Conservation (phyloP, 2,888 invertebrate genomes). For the Deroplatys truncata region DNA sequence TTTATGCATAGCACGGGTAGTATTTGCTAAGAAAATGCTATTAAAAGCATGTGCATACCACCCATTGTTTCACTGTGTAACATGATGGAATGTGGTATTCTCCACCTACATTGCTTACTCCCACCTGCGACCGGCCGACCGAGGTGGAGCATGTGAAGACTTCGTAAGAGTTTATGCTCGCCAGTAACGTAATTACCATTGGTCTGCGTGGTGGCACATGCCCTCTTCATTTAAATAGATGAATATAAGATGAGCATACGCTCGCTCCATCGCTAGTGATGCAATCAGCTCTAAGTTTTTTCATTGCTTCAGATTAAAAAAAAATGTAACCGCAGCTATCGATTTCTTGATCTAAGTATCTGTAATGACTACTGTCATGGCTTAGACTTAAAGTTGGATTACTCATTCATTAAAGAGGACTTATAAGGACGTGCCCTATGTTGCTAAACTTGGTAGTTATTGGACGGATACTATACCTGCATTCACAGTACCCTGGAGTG, state of each 20-base stretch:
- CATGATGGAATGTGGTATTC: not conserved
- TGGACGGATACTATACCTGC: too few relatives aligned
- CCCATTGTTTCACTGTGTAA: not conserved
- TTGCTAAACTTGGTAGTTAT: too few relatives aligned
- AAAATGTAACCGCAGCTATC: too few relatives aligned
- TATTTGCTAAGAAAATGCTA: not conserved
- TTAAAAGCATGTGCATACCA: not conserved
- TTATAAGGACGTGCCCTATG: too few relatives aligned
- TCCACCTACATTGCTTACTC: not conserved
- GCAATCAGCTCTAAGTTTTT: too few relatives aligned
- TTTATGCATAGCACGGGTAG: not conserved
- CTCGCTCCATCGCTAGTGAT: too few relatives aligned
- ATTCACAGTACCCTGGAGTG: too few relatives aligned
- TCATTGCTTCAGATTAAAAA: too few relatives aligned
- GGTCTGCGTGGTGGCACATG: not conserved
- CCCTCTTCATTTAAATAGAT: conserved; percentile 17
- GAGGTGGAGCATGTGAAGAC: not conserved
- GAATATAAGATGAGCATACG: conserved; percentile 9
- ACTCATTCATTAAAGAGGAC: too few relatives aligned
- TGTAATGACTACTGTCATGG: too few relatives aligned
- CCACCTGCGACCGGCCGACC: not conserved
- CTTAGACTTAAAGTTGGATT: too few relatives aligned
- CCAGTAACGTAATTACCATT: not conserved
- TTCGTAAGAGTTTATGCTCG: not conserved
- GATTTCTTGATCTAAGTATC: too few relatives aligned